Evolutionary conservation across 2,113 vertebrate genomes (phyloP).

Genomic region (Larimichthys polyactis): DNA sequence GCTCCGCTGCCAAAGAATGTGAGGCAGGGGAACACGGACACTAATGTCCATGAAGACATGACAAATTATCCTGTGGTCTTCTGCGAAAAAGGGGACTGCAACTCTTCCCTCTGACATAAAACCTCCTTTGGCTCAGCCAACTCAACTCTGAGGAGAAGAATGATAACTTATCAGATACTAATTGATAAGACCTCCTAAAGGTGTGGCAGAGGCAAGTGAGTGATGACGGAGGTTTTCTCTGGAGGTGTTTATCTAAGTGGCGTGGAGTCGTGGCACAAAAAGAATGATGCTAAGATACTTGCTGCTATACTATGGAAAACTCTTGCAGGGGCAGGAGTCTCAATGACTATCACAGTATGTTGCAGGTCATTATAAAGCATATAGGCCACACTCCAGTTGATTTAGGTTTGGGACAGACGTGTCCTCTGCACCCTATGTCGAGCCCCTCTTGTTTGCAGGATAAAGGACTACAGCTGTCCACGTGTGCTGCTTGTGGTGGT

Average conservation of each 20-base stretch:
- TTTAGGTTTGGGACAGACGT: conserved; percentile 63
- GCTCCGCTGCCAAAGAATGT: conserved; percentile 58
- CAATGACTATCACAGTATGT: conserved; percentile 9
- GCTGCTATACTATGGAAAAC: not conserved
- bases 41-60: conserved; percentile 72
- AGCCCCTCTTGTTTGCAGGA: conserved; percentile 67
- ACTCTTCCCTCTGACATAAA: conserved; percentile 31
- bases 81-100: conserved; percentile 23
- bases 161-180: conserved; percentile 18
- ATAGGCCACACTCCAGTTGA: conserved; percentile 44
- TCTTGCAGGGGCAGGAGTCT: not conserved
- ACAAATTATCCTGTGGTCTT: conserved; percentile 71
- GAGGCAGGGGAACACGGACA: conserved; percentile 26
- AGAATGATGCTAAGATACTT: not conserved
- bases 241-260: not conserved
- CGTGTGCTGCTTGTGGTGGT: conserved; percentile 64
- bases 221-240: conserved; percentile 13
- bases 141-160: not conserved
- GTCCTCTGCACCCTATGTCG: conserved; percentile 65
- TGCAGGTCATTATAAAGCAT: conserved; percentile 48
- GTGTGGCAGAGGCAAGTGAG: conserved; percentile 21
- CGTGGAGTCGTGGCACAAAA: not conserved
- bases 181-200: conserved; percentile 24
- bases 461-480: conserved; percentile 66
- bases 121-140: conserved; percentile 16